Evolutionary conservation across 1,140 invertebrate genomes (phyloP), one percentile per base, ranked within the genome.

Genomic region (Drosophila auraria): DNA sequence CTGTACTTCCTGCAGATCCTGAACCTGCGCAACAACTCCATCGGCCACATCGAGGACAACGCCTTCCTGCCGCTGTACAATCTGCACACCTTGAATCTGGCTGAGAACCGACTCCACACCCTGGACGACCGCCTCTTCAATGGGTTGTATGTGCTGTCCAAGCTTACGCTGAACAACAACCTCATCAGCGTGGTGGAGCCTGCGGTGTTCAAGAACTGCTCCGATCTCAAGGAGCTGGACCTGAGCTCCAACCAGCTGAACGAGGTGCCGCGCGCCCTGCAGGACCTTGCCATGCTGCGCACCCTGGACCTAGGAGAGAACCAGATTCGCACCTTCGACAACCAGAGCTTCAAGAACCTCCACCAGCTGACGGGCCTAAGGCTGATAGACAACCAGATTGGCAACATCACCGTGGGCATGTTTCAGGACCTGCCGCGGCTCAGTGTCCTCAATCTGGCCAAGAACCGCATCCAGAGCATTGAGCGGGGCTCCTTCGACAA

Each of bases 151-250:
- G 96, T 97, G 17, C 93, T 98, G 7, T 97, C 95, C 79, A 97
- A 97, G 92, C 94, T 98, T 15, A 97, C 96, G 11, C 93, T 98
- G 1, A 97, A 97, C 83, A 96, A 97, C 74, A 98, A 98, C 94
- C 93, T 96, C 61, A 95, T 98, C 15, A 95, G 95, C n/a, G 95
- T 94, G 72, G 95, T 98, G 66, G 96, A 98, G 92, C 94, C 95
- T 12, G 95, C 96, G 78, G 96, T 98, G n/a, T 98, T 98, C 87
- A 96, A 95, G 93, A 99, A 98, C 93, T 97, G 97, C 87, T 97
- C 97, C 5, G 97, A 97, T 80, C 93, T 98, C n/a, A 97, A 97
- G 93, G 97, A 98, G 83, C 93, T 99, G 4, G 97, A 98, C 94
- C 94, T 99, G 25, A 97, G 97, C 87, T 96, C 96, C 17, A 99